These are phyloP conservation scores for Hedychridium roseum DNA, from an alignment of 2,888 invertebrate genomes.

Conservation along the genomic window DNA sequence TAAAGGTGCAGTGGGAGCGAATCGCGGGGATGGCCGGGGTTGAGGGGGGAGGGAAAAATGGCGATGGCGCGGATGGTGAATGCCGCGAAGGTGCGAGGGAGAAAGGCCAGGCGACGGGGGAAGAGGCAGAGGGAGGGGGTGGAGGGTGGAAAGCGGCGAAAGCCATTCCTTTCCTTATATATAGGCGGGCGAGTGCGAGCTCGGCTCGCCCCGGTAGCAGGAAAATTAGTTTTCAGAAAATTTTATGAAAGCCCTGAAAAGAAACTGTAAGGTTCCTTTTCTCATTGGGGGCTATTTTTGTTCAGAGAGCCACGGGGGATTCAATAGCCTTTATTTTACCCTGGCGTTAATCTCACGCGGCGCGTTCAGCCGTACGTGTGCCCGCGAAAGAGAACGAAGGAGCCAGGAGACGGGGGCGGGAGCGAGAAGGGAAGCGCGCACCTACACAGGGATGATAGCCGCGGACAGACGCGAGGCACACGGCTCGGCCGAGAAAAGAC, in stretches of 20 bases:
- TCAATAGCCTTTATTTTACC: slow-evolving; percentile 62
- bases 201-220: slow-evolving; percentile 36
- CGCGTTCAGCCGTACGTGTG: slow-evolving; percentile 32
- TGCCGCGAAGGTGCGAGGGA: neutral
- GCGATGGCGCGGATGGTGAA: slow-evolving; percentile 3
- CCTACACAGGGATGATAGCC: slow-evolving; percentile 7
- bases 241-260: slow-evolving; percentile 62
- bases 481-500: too few relatives aligned
- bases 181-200: slow-evolving; percentile 8
- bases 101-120: slow-evolving; percentile 17
- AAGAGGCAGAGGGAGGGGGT: slow-evolving; percentile 18
- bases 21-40: slow-evolving; percentile 36
- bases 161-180: slow-evolving; percentile 39
- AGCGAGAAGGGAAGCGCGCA: neutral
- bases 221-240: slow-evolving; percentile 64
- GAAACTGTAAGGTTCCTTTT: slow-evolving; percentile 61
- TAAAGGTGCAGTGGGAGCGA: slow-evolving; percentile 58
- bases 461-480: neutral
- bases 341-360: slow-evolving; percentile 52
- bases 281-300: slow-evolving; percentile 63
- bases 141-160: slow-evolving; percentile 30
- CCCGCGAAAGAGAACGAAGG: slow-evolving; percentile 8
- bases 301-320: slow-evolving; percentile 48
- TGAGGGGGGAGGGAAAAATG: slow-evolving; percentile 16
- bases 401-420: neutral